Conservation (phyloP, 2,797 vertebrate genomes). For the Alcedo atthis region DNA sequence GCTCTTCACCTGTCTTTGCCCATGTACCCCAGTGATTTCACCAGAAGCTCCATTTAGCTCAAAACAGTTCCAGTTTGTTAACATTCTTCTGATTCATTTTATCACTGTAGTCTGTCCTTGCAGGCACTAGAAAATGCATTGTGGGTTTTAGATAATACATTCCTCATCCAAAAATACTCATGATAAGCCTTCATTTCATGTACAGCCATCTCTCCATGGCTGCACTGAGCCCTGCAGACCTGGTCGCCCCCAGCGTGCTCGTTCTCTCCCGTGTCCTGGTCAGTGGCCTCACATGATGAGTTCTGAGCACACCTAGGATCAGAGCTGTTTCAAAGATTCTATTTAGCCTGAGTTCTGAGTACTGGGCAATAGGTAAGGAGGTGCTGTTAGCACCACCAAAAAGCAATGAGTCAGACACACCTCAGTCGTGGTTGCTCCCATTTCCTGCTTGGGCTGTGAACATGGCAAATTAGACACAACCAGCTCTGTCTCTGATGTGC, state of each 20-base stretch:
- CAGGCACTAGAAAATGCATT: not conserved
- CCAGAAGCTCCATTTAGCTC: not conserved
- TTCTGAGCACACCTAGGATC: not conserved
- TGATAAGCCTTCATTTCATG: not conserved
- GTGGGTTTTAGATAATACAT: not conserved
- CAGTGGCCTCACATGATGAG: not conserved
- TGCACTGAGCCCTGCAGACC: not conserved
- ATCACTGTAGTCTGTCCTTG: not conserved
- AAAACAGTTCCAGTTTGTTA: not conserved
- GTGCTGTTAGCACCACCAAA: not conserved
- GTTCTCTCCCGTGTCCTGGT: not conserved
- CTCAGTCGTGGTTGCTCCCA: not conserved
- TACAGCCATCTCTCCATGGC: not conserved
- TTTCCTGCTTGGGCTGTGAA: slow-evolving; percentile 16
- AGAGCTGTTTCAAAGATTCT: not conserved
- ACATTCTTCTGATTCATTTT: not conserved
- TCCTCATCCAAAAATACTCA: not conserved
- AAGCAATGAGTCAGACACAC: slow-evolving; percentile 2
- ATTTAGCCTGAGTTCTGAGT: not conserved
- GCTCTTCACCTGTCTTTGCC: not conserved
- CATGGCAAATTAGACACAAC: not conserved
- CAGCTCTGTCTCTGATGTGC: not conserved
- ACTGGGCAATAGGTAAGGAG: not conserved
- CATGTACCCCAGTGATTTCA: not conserved
- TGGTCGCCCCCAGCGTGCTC: not conserved